Evolutionary conservation across 2,888 invertebrate genomes (phyloP).

Genomic region (Sussaba pulchella): DNA sequence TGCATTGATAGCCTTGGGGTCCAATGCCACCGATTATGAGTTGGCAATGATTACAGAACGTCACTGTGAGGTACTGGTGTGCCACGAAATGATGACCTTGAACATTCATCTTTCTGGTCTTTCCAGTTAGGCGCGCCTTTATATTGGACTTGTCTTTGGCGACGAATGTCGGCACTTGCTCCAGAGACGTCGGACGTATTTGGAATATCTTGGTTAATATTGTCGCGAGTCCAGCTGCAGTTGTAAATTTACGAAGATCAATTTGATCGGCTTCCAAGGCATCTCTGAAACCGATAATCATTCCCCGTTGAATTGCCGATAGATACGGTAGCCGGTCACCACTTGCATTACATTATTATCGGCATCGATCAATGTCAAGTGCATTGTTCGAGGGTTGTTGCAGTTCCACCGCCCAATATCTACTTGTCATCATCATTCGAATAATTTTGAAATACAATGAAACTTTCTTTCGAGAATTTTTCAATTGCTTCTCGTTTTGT

Average conservation of each 20-base stretch:
- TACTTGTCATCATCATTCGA: no score
- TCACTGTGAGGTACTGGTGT: constrained; percentile 95
- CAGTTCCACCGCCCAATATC: no score
- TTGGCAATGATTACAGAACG: constrained; percentile 97
- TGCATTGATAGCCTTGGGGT: constrained; percentile 98
- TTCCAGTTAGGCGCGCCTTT: constrained; percentile 88
- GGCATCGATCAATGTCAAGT: no score
- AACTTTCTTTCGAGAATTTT: no score
- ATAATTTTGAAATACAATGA: no score
- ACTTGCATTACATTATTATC: no score
- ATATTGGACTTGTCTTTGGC: constrained; percentile 93
- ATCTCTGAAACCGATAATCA: constrained; percentile 84
- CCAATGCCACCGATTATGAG: constrained; percentile 97
- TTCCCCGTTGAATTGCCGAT: background rate
- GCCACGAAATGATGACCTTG: constrained; percentile 96
- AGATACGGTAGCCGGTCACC: no score
- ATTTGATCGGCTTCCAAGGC: constrained; percentile 88
- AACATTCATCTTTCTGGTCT: constrained; percentile 90
- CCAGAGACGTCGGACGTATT: constrained; percentile 88
- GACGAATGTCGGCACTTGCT: constrained; percentile 93
- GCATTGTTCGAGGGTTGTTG: no score
- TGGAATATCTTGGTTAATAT: constrained; percentile 92
- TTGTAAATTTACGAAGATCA: constrained; percentile 88
- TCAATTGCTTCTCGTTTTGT: no score
- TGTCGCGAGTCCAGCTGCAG: constrained; percentile 92